A percentile compares a stretch with the other conserved stretches of the same genome.
phyloP scores from a whole-genome alignment of 2,888 invertebrate species.

The Lasioglossum calceatum region DNA sequence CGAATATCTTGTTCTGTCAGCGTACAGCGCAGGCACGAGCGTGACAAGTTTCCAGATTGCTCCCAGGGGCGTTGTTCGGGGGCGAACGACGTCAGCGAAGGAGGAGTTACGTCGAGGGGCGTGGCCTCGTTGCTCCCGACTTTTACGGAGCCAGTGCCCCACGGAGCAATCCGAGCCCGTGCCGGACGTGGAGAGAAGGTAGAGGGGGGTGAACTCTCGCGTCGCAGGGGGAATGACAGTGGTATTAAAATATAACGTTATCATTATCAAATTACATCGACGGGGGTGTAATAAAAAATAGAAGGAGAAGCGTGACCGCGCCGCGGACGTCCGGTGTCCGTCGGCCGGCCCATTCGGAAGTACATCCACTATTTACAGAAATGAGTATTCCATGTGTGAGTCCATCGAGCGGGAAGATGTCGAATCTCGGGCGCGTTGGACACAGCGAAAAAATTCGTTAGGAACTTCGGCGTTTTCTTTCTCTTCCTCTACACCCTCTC shows the following conservation, averaged over 20 bases:
- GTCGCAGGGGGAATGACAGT: conserved; percentile 52
- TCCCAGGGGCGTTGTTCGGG: not conserved
- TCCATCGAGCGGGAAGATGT: conserved; percentile 9
- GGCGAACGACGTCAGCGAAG: not conserved
- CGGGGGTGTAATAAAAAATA: conserved; percentile 70
- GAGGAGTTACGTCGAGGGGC: not conserved
- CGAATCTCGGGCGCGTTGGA: conserved; percentile 28
- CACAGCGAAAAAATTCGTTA: conserved; percentile 22
- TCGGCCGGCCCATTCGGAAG: conserved; percentile 58
- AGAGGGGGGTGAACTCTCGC: conserved; percentile 7
- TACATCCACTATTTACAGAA: conserved; percentile 62
- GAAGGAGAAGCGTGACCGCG: conserved; percentile 57
- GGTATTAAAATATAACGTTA: conserved; percentile 70
- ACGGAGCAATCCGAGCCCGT: not conserved
- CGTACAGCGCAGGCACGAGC: not conserved
- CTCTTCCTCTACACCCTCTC: conserved; percentile 30
- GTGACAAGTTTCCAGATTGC: not conserved
- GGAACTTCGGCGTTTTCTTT: conserved; percentile 63
- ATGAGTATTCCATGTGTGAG: conserved; percentile 22
- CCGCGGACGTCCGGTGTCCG: conserved; percentile 20
- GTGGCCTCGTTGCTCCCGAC: not conserved
- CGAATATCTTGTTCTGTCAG: not conserved
- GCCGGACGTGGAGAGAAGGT: not conserved
- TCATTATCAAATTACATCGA: conserved; percentile 70
- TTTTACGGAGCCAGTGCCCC: not conserved